Evolutionary conservation across 2,888 invertebrate genomes (phyloP).

Genomic region (Ornithoptera alexandrae): DNA sequence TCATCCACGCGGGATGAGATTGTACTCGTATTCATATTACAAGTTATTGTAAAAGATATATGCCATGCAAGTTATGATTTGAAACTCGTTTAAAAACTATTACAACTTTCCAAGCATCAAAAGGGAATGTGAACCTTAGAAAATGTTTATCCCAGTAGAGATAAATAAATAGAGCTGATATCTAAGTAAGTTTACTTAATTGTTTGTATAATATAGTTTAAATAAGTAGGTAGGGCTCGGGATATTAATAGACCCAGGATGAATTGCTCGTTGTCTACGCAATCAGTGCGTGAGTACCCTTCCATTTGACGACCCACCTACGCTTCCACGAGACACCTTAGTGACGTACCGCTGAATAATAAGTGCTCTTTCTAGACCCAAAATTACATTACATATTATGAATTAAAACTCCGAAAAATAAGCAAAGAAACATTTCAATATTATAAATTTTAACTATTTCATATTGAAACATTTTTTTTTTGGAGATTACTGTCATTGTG

Average conservation of each 20-base stretch:
- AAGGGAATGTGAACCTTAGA: too few species aligned
- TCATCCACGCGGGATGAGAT: neutral
- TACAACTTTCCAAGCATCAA: too few species aligned
- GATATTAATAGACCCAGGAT: constrained; percentile 13
- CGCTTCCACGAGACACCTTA: neutral
- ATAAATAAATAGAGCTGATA: neutral
- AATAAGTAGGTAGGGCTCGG: neutral
- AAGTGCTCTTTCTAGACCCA: neutral
- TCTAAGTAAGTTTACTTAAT: neutral
- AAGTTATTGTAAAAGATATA: too few species aligned
- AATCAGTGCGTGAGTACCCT: constrained; percentile 17
- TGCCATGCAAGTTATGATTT: neutral
- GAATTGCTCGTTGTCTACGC: constrained; percentile 12
- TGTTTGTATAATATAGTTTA: constrained; percentile 7
- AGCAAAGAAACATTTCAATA: too few species aligned
- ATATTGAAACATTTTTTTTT: too few species aligned
- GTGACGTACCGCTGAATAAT: neutral
- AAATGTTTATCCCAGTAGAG: too few species aligned
- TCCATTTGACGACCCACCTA: constrained; percentile 1
- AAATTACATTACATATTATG: neutral
- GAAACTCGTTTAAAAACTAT: too few species aligned
- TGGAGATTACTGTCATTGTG: too few species aligned
- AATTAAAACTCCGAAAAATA: neutral
- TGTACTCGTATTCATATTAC: neutral
- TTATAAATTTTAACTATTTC: too few species aligned